These are phyloP conservation scores for Arctocebus calabarensis DNA, from an alignment of 2,797 vertebrate species.

Conservation along the genomic window DNA sequence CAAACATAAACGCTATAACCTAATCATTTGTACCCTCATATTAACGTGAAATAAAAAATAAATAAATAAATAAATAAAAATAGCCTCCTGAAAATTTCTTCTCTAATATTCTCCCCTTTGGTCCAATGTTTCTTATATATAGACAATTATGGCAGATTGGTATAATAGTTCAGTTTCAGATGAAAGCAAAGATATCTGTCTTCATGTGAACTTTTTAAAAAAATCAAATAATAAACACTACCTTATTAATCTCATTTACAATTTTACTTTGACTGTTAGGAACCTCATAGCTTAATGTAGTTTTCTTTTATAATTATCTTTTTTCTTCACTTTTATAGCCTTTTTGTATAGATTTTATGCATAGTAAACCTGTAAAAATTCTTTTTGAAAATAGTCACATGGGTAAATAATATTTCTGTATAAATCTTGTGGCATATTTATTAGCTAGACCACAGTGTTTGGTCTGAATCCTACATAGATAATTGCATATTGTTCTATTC, in stretches of 20 bases:
- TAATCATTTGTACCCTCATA: too few species aligned
- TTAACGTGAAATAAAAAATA: too few species aligned
- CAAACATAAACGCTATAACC: too few species aligned
- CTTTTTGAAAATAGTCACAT: neutral
- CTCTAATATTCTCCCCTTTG: neutral
- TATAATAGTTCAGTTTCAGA: constrained; percentile 6
- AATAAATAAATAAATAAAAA: too few species aligned
- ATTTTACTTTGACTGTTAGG: constrained; percentile 15
- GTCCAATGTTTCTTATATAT: constrained; percentile 7
- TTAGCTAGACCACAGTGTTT: neutral
- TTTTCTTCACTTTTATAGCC: neutral
- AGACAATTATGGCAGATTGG: neutral
- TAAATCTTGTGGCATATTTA: neutral
- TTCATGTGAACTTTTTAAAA: constrained; percentile 15
- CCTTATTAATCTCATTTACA: constrained; percentile 8
- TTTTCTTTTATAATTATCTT: constrained; percentile 37
- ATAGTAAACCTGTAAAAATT: constrained; percentile 11
- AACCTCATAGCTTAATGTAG: neutral
- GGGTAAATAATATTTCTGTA: constrained; percentile 17
- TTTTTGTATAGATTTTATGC: neutral
- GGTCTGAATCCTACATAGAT: neutral
- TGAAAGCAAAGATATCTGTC: neutral
- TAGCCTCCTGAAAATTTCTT: neutral
- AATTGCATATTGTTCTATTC: neutral
- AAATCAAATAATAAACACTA: neutral